Percentiles rank a stretch among this genome's conserved stretches.
Conservation (phyloP, 2,113 vertebrate genomes). For the Thymallus thymallus region DNA sequence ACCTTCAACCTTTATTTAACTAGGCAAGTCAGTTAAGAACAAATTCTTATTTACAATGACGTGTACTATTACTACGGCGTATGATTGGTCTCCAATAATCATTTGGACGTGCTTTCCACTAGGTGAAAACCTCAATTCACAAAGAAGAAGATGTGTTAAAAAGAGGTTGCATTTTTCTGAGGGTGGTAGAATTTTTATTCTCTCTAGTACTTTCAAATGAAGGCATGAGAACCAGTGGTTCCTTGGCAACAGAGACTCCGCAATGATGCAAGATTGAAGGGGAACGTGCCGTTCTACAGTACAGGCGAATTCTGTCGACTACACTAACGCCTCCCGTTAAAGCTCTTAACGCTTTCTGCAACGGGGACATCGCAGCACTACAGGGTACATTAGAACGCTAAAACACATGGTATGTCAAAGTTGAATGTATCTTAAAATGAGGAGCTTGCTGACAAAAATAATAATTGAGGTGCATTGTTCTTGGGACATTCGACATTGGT, state of each 20-base stretch:
- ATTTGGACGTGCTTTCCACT: background rate
- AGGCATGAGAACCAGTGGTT: conserved; percentile 71
- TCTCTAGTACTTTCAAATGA: conserved; percentile 59
- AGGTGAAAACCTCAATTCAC: background rate
- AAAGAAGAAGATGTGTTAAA: conserved; percentile 30
- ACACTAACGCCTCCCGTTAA: conserved; percentile 34
- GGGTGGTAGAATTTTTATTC: conserved; percentile 56
- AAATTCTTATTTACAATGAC: no score
- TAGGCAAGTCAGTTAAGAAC: no score
- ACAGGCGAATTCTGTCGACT: conserved; percentile 62
- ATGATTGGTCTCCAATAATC: background rate
- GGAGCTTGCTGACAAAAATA: background rate
- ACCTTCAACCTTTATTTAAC: no score
- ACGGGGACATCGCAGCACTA: conserved; percentile 8
- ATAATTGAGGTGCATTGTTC: background rate
- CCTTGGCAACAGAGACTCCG: conserved; percentile 77
- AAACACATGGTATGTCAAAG: conserved; percentile 17
- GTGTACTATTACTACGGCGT: no score
- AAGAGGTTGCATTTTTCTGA: conserved; percentile 48
- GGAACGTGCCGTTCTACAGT: conserved; percentile 67
- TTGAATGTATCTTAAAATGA: background rate
- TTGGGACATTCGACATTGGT: background rate
- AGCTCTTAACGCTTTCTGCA: conserved; percentile 36
- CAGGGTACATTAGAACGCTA: conserved; percentile 8
- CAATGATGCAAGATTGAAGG: conserved; percentile 72